These are phyloP conservation scores for Agonopterix alstromeriana DNA, from an alignment of 2,888 invertebrate species.

Conservation along the genomic window DNA sequence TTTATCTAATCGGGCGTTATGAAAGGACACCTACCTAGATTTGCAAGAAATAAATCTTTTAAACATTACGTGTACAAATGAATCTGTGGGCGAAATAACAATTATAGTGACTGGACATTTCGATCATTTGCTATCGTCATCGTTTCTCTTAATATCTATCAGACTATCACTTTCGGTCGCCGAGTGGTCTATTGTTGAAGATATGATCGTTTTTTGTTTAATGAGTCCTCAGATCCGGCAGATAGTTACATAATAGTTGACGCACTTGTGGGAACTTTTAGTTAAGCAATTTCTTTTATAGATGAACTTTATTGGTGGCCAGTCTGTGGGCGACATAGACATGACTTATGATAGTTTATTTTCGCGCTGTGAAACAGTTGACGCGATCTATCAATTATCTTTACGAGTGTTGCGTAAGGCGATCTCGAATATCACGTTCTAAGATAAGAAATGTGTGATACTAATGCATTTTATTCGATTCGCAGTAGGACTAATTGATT, in stretches of 20 bases:
- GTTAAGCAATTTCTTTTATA: slow-evolving; percentile 47
- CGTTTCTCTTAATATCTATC: slow-evolving; percentile 52
- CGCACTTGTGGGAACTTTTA: slow-evolving; percentile 58
- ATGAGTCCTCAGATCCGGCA: slow-evolving; percentile 66
- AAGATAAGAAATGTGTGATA: slow-evolving; percentile 7
- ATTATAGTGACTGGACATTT: slow-evolving; percentile 43
- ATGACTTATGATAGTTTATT: slow-evolving; percentile 14
- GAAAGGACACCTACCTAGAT: too few species aligned
- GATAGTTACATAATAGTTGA: slow-evolving; percentile 63
- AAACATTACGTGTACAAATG: too few species aligned
- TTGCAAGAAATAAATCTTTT: too few species aligned
- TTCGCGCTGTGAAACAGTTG: slow-evolving; percentile 27
- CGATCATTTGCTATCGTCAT: slow-evolving; percentile 47
- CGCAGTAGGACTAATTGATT: background rate
- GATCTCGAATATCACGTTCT: slow-evolving; percentile 4
- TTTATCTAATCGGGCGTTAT: too few species aligned
- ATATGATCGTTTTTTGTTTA: slow-evolving; percentile 64
- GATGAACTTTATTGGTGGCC: slow-evolving; percentile 19
- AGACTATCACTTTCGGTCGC: slow-evolving; percentile 70
- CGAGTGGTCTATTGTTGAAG: slow-evolving; percentile 64
- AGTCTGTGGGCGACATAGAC: slow-evolving; percentile 19
- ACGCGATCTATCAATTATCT: slow-evolving; percentile 31
- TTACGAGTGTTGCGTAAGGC: slow-evolving; percentile 7
- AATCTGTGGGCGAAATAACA: too few species aligned
- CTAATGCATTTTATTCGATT: slow-evolving; percentile 6